Evolutionary conservation across 2,797 vertebrate genomes (phyloP).

Genomic region (Stomatorhinus walkeri): DNA sequence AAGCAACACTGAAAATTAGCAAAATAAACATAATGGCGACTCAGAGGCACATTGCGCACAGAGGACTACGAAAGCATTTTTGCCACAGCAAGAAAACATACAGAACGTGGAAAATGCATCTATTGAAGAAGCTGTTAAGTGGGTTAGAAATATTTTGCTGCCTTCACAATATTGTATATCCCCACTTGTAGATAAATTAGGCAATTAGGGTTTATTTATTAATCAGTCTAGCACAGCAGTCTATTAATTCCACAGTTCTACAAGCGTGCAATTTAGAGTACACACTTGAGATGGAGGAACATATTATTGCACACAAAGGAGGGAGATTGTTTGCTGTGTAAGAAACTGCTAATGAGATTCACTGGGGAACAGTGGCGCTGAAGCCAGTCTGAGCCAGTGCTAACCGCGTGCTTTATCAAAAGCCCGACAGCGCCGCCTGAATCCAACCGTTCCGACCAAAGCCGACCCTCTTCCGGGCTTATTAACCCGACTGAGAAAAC

Average conservation of each 20-base stretch:
- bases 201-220: constrained; percentile 6
- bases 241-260: constrained; percentile 8
- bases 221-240: neutral
- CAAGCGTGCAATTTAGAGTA: neutral
- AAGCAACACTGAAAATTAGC: neutral
- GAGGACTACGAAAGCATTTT: neutral
- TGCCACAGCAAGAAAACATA: neutral
- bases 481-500: neutral
- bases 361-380: neutral
- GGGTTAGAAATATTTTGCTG: neutral
- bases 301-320: neutral
- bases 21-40: neutral
- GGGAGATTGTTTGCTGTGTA: constrained; percentile 1
- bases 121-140: neutral
- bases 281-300: constrained; percentile 8
- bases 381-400: neutral
- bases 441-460: neutral
- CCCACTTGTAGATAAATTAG: constrained; percentile 2
- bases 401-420: neutral
- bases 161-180: neutral
- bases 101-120: neutral
- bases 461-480: neutral
- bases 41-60: neutral
- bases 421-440: neutral
- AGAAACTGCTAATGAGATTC: constrained; percentile 3